Evolutionary conservation across 2,797 vertebrate genomes (phyloP).

Genomic region (Microctenopoma steveboyesi): DNA sequence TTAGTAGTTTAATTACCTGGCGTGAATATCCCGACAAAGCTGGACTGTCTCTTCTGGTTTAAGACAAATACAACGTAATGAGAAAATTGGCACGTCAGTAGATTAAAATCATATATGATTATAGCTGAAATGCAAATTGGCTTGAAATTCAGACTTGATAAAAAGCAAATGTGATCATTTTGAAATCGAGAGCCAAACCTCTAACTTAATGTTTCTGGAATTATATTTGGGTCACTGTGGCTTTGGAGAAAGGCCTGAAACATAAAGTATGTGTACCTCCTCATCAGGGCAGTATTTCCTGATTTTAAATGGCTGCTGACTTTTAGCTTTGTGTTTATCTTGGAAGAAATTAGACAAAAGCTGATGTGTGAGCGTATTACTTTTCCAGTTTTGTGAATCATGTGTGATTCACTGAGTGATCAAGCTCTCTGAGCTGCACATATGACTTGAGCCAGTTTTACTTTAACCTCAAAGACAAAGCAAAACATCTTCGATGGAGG

Average conservation of each 20-base stretch:
- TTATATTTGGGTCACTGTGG: slow-evolving; percentile 62
- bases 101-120: slow-evolving; percentile 42
- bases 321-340: slow-evolving; percentile 53
- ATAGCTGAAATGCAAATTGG: slow-evolving; percentile 47
- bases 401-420: slow-evolving; percentile 28
- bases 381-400: slow-evolving; percentile 51
- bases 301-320: slow-evolving; percentile 56
- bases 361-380: slow-evolving; percentile 23
- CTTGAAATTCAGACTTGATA: slow-evolving; percentile 40
- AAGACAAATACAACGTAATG: slow-evolving; percentile 43
- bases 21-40: background rate
- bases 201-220: slow-evolving; percentile 58
- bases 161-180: slow-evolving; percentile 56
- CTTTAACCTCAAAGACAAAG: slow-evolving; percentile 23
- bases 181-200: slow-evolving; percentile 57
- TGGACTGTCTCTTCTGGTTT: slow-evolving; percentile 26
- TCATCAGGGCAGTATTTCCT: slow-evolving; percentile 38
- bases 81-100: slow-evolving; percentile 33
- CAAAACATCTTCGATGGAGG: slow-evolving; percentile 33
- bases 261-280: slow-evolving; percentile 28
- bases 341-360: slow-evolving; percentile 50
- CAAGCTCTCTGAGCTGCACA: background rate
- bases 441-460: background rate
- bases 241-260: slow-evolving; percentile 58
- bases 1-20: slow-evolving; percentile 6